A percentile compares a stretch with the other conserved stretches of the same genome.
These are phyloP conservation scores for Athetis lepigone DNA, from an alignment of 2,888 invertebrate genomes.

Conservation along the genomic window DNA sequence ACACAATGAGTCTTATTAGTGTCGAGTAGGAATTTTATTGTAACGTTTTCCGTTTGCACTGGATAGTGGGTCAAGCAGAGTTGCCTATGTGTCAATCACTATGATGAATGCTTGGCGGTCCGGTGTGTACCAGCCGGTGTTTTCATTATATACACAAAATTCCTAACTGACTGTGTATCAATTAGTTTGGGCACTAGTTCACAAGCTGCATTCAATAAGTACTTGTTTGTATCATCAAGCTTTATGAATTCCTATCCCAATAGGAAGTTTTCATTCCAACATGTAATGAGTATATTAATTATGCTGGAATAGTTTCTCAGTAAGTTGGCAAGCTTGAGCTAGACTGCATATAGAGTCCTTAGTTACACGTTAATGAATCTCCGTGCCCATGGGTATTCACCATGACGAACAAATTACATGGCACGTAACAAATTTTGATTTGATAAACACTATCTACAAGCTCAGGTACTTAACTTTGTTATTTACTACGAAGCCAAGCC, in stretches of 20 bases:
- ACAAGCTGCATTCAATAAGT: conserved; percentile 32
- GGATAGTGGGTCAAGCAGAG: conserved; percentile 13
- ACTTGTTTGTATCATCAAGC: conserved; percentile 33
- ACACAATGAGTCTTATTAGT: conserved; percentile 51
- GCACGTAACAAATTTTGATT: conserved; percentile 62
- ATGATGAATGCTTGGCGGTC: conserved; percentile 16
- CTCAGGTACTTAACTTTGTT: conserved; percentile 59
- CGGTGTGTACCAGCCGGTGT: conserved; percentile 10
- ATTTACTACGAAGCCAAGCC: conserved; percentile 56
- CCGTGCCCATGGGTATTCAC: conserved; percentile 47
- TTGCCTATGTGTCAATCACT: conserved; percentile 30
- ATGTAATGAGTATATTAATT: conserved; percentile 57
- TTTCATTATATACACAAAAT: conserved; percentile 25
- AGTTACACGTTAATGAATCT: conserved; percentile 52
- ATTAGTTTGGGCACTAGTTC: conserved; percentile 8
- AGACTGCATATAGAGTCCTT: conserved; percentile 27
- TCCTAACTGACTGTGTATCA: conserved; percentile 10
- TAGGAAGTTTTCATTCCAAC: conserved; percentile 53
- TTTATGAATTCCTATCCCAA: conserved; percentile 34
- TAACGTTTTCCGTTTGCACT: conserved; percentile 10
- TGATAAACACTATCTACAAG: conserved; percentile 62
- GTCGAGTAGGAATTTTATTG: conserved; percentile 32
- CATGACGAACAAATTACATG: conserved; percentile 63
- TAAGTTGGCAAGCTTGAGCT: conserved; percentile 53
- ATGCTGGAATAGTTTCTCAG: conserved; percentile 49